Conservation (phyloP, 2,888 invertebrate species). For the Pollenia amentaria region DNA sequence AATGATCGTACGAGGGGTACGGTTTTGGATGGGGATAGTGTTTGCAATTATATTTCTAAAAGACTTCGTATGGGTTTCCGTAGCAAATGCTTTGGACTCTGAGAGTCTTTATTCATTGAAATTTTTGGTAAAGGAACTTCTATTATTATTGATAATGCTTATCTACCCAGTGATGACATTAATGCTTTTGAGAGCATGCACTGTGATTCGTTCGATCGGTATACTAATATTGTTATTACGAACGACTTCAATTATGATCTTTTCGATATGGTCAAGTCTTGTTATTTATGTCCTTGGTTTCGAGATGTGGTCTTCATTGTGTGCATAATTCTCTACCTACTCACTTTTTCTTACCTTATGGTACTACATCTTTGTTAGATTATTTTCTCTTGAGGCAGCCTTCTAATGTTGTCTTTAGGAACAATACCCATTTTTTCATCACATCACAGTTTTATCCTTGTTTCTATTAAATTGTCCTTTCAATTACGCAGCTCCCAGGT, state of each 20-base stretch:
- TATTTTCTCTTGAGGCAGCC: background rate
- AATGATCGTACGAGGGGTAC: constrained; percentile 11
- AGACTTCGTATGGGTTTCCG: too few relatives aligned
- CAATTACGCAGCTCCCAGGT: background rate
- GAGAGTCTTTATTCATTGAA: constrained; percentile 10
- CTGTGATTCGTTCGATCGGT: background rate
- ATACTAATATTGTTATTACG: background rate
- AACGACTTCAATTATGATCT: background rate
- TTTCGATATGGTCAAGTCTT: too few relatives aligned
- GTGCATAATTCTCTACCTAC: background rate
- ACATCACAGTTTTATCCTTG: constrained; percentile 1
- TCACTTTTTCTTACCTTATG: background rate
- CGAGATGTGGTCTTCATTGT: background rate
- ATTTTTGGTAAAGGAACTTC: background rate
- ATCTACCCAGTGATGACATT: background rate
- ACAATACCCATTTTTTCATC: background rate
- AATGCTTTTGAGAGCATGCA: background rate
- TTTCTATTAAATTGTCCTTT: too few relatives aligned
- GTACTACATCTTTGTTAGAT: background rate
- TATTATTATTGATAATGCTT: background rate
- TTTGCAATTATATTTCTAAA: too few relatives aligned
- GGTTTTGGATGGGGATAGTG: background rate
- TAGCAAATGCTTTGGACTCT: too few relatives aligned
- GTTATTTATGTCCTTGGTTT: background rate
- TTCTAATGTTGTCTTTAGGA: background rate